Evolutionary conservation across 2,888 invertebrate genomes (phyloP), one percentile per base, ranked within the genome.

Genomic region (Melitaea athalia): DNA sequence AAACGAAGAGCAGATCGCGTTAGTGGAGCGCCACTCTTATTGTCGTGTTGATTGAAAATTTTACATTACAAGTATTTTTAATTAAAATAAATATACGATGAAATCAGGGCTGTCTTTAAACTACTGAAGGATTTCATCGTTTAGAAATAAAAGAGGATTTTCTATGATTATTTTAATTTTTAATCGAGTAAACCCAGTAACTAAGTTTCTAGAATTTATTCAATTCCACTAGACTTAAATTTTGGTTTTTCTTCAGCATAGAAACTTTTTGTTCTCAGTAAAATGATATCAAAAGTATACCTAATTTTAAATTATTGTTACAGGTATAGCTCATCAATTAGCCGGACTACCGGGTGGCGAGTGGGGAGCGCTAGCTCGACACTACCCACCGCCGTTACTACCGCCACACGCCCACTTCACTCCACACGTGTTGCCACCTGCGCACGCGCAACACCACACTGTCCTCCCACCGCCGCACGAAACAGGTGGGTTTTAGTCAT

Each of bases 301-400:
- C n/a, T n/a, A 57, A 42, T 47, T 24, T 45, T 7, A 11, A 11
- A 10, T 42, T 31, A n/a, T 72, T 71, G 71, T 68, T 72, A 0
- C 87, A 96, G 96, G 96, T 74, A 95, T 96, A 79, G 96, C 96
- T 0, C 96, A 96, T 79, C 96, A 96, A 83, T 81, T 96, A 72
- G 95, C 95, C 8, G 95, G 95, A 4, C 88, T 96, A 74, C 95
- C 95, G 11, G 94, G 95, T 0, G 93, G 94, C 11, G 92, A 94
- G 74, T 95, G 94, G 88, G 94, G 95, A 31, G 94, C 95, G 0
- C 86, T 94, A 14, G 95, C 95, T 59, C 94, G 95, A 87, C 93
- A 94, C 76, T 92, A 92, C 74, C 90, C 93, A 0, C 91, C 93
- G 11, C 91, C 82, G 3, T 84, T 93, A 69, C 77, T 94, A 83